Conservation (phyloP, 1,140 invertebrate species). For the Penaeus indicus region DNA sequence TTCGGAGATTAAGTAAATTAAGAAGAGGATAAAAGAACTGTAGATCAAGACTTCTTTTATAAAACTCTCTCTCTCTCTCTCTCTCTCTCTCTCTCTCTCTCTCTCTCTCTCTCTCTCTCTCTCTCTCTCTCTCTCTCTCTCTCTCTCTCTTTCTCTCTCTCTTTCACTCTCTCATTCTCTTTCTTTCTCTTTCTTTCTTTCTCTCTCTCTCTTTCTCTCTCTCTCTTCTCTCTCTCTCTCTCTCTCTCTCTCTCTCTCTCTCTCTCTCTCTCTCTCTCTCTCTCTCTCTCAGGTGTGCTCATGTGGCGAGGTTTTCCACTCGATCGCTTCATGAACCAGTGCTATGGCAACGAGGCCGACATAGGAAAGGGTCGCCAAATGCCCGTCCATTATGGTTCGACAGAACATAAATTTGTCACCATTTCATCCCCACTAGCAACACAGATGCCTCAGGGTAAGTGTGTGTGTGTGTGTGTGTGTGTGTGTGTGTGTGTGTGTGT, state of each 20-base stretch:
- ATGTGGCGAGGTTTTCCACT: slow-evolving; percentile 91
- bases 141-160: too few species aligned
- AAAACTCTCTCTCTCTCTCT: too few species aligned
- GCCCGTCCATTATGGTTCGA: slow-evolving; percentile 92
- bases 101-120: too few species aligned
- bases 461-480: background rate
- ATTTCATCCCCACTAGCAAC: slow-evolving; percentile 95
- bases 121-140: too few species aligned
- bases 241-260: slow-evolving; percentile 17
- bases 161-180: slow-evolving; percentile 2
- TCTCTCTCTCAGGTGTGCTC: slow-evolving; percentile 79
- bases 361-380: slow-evolving; percentile 94
- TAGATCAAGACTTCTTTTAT: too few species aligned
- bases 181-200: slow-evolving; percentile 31
- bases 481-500: background rate
- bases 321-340: slow-evolving; percentile 94
- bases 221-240: background rate
- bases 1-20: too few species aligned
- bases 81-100: too few species aligned
- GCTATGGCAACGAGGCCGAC: slow-evolving; percentile 93
- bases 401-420: slow-evolving; percentile 89
- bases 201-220: slow-evolving; percentile 9
- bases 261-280: slow-evolving; percentile 12
- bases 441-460: slow-evolving; percentile 93
- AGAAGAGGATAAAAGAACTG: too few species aligned